Evolutionary conservation across 37 sponge, comb jelly and placozoan species (phyloP).

Genomic region (Petrosia ficiformis): DNA sequence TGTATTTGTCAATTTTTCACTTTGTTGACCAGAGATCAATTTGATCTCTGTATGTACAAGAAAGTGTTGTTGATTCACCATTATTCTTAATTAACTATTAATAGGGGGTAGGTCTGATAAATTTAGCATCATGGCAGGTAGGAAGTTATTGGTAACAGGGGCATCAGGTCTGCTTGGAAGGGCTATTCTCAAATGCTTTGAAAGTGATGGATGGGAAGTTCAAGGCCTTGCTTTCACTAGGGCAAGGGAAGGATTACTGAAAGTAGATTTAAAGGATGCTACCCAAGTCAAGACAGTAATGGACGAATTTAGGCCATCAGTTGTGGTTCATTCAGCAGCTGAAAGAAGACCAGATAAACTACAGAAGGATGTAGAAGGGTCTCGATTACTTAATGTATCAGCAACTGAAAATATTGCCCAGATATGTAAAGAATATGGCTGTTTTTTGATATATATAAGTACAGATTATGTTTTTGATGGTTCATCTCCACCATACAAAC

Average conservation of each 20-base stretch:
- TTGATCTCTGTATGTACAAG: too few relatives aligned
- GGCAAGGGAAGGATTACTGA: conserved; percentile 31
- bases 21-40: conserved; percentile 1
- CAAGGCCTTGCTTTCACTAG: conserved; percentile 78
- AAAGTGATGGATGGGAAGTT: conserved; percentile 41
- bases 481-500: conserved; percentile 64
- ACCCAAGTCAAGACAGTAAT: conserved; percentile 42
- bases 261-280: conserved; percentile 64
- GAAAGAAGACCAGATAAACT: conserved; percentile 90
- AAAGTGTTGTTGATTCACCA: background rate
- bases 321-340: conserved; percentile 85
- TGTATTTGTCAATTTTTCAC: background rate
- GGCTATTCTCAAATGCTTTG: conserved; percentile 36
- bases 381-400: conserved; percentile 57
- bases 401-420: conserved; percentile 50
- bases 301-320: conserved; percentile 46
- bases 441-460: conserved; percentile 71
- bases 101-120: background rate
- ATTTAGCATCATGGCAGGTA: too few relatives aligned
- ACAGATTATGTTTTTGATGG: conserved; percentile 92
- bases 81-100: background rate
- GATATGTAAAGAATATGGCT: conserved; percentile 24
- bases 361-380: conserved; percentile 37
- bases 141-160: conserved; percentile 86
- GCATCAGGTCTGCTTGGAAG: conserved; percentile 90